Evolutionary conservation across 2,797 vertebrate species (phyloP), one percentile per base, ranked within the genome.

Genomic region (Pogonophryne albipinna): DNA sequence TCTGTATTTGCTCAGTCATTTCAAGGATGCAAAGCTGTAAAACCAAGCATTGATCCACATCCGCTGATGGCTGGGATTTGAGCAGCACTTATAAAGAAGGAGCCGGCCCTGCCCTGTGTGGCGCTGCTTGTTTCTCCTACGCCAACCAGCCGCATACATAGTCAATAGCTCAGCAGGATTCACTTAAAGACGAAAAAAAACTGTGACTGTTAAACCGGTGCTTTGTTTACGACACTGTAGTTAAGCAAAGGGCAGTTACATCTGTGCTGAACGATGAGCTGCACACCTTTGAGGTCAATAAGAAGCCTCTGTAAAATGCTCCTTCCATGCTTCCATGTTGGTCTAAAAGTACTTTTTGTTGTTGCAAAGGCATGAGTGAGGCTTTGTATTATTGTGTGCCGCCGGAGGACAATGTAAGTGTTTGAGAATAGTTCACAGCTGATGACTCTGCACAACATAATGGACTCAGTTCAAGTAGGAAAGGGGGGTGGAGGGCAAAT

Each of bases 401-500:
- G 55, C 19, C 67, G 41, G 49, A 38, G 8, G 34, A 68, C 56
- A 23, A 63, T 17, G 6, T 63, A 61, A 73, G 63, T 57, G 53
- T 62, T 46, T 49, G 58, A 66, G 58, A 13, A 47, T 47, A 79
- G 66, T 76, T 85, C 49, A 79, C 41, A 85, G 78, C 61, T 94
- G 92, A 90, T 93, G 92, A 94, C 76, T 88, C 77, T 74, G 88
- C 91, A 92, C 52, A 83, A 76, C 82, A 56, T 94, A 93, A 93
- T 94, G 92, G 87, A 92, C 72, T 69, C 38, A 38, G 78, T 86
- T 74, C 44, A 87, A 88, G 84, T 50, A 82, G 76, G 53, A 71
- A 74, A 56, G 27, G 75, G 64, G 75, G 66, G 50, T 49, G 69
- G 87, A 76, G 76, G 71, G 64, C 80, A 85, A 82, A 93, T 92